Percentiles rank a stretch among this genome's conserved stretches.
These are phyloP conservation scores for Percopsis omiscomaycus DNA, from an alignment of 2,797 vertebrate genomes.

Conservation along the genomic window DNA sequence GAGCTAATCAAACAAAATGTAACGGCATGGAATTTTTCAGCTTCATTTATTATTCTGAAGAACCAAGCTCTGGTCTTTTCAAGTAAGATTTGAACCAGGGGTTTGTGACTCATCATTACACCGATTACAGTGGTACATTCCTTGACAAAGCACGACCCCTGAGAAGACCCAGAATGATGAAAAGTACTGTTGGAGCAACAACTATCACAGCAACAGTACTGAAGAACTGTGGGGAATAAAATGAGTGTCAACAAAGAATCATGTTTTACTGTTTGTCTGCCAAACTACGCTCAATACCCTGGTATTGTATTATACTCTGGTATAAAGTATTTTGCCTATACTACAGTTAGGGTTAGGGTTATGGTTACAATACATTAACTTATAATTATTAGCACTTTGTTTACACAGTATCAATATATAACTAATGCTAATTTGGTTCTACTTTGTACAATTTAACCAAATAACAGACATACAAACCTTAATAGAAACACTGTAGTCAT, in stretches of 20 bases:
- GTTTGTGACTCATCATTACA: slow-evolving; percentile 3
- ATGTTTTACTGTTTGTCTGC: background rate
- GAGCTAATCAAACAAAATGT: background rate
- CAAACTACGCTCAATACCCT: background rate
- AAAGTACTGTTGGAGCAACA: slow-evolving; percentile 53
- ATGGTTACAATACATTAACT: too few species aligned
- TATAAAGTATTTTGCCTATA: too few species aligned
- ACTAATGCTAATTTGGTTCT: background rate
- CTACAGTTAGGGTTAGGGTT: too few species aligned
- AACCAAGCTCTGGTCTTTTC: background rate
- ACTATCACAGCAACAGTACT: slow-evolving; percentile 55
- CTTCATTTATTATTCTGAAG: slow-evolving; percentile 11
- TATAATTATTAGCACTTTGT: too few species aligned
- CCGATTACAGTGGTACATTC: slow-evolving; percentile 9
- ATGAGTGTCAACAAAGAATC: background rate
- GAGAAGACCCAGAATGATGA: slow-evolving; percentile 44
- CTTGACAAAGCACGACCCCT: slow-evolving; percentile 36
- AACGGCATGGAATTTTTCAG: background rate
- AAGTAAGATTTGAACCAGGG: background rate
- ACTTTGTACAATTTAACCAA: background rate
- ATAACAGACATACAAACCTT: slow-evolving; percentile 61
- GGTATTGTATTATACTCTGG: too few species aligned
- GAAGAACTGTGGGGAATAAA: slow-evolving; percentile 56
- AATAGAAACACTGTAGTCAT: slow-evolving; percentile 56
- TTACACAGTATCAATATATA: background rate